A percentile compares a stretch with the other conserved stretches of the same genome.
Evolutionary conservation across 2,113 vertebrate species (phyloP).

Genomic region (Porphyrio hochstetteri): DNA sequence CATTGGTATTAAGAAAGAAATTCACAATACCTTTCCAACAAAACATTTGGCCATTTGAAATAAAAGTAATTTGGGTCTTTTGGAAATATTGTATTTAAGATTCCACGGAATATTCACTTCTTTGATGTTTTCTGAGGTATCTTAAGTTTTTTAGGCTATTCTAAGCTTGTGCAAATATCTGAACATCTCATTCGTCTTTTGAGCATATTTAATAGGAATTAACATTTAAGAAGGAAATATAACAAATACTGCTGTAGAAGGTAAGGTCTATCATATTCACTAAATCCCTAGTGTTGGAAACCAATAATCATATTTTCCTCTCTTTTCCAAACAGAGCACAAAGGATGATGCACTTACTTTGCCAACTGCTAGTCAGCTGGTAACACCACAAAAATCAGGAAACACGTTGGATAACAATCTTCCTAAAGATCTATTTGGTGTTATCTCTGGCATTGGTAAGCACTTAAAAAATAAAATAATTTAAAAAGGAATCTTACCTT

Average conservation of each 20-base stretch:
- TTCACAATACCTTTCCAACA: not conserved
- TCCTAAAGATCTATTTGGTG: conserved; percentile 96
- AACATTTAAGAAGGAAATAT: not conserved
- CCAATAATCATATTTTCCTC: not conserved
- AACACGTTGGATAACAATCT: conserved; percentile 87
- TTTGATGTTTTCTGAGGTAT: not conserved
- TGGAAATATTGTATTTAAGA: not conserved
- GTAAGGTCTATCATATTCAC: not conserved
- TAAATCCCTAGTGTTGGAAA: not conserved
- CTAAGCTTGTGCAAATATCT: not conserved
- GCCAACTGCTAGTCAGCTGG: conserved; percentile 76
- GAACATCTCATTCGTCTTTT: not conserved
- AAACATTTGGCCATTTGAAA: not conserved
- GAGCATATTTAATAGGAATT: not conserved
- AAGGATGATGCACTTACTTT: conserved; percentile 83
- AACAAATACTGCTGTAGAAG: not conserved
- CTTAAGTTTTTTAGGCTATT: not conserved
- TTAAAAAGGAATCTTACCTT: not conserved
- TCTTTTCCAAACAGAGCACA: conserved; percentile 76
- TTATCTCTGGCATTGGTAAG: conserved; percentile 94
- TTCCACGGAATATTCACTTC: not conserved
- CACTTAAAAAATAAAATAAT: not conserved
- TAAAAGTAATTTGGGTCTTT: not conserved
- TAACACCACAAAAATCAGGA: conserved; percentile 89
- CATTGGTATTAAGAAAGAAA: not conserved